Conservation (phyloP, 2,113 vertebrate genomes). For the Ptilorrhoa leucosticta region DNA sequence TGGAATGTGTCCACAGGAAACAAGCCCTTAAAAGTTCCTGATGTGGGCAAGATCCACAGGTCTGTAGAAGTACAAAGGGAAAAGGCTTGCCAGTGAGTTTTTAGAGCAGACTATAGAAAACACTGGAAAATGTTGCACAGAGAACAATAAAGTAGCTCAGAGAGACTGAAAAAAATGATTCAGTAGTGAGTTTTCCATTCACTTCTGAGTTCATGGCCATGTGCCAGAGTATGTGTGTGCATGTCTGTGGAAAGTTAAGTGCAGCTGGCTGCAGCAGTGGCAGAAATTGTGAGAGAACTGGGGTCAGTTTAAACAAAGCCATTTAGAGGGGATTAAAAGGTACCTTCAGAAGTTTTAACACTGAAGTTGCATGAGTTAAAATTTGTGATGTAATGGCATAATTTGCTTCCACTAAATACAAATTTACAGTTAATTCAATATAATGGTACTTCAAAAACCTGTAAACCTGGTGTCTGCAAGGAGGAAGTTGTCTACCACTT, state of each 20-base stretch:
- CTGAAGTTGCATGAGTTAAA: neutral
- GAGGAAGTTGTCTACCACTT: neutral
- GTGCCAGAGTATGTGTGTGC: neutral
- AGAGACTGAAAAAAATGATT: conserved; percentile 13
- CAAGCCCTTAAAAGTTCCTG: neutral
- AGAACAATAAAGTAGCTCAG: neutral
- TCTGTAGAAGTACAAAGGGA: neutral
- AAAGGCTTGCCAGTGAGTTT: neutral
- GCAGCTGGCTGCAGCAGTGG: neutral
- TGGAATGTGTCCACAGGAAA: neutral
- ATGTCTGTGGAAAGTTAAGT: neutral
- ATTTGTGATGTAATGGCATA: neutral
- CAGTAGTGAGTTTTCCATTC: conserved; percentile 3
- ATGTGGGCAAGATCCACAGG: neutral
- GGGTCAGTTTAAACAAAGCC: neutral
- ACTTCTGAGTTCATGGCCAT: neutral
- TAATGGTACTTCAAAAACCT: neutral
- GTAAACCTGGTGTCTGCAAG: neutral
- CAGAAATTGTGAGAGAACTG: neutral
- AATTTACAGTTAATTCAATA: neutral
- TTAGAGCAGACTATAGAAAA: neutral
- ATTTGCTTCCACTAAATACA: neutral
- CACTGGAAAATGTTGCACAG: neutral
- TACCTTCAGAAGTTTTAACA: neutral
- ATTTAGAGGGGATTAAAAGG: neutral